Conservation (phyloP, 2,888 invertebrate genomes). For the Dasypogon diadema region DNA sequence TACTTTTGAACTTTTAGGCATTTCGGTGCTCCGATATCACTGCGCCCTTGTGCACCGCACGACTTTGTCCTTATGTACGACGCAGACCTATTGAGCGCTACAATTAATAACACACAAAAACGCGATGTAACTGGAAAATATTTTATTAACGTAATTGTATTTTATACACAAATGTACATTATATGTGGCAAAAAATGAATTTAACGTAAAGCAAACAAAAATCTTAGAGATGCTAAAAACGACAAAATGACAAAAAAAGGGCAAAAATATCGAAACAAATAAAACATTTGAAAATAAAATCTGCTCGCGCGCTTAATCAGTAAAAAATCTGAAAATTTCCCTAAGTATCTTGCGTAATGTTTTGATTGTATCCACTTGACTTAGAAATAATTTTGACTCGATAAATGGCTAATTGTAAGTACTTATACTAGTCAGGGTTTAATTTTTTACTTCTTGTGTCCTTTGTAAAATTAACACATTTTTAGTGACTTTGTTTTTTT, state of each 20-base stretch:
- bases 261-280: too few species aligned
- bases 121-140: constrained; percentile 32
- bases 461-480: constrained; percentile 27
- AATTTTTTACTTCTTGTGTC: constrained; percentile 18
- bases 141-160: constrained; percentile 48
- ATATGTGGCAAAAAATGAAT: constrained; percentile 34
- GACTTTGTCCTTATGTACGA: too few species aligned
- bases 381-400: constrained; percentile 38
- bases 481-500: constrained; percentile 4
- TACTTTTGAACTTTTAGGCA: too few species aligned
- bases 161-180: constrained; percentile 49
- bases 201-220: constrained; percentile 21
- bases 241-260: constrained; percentile 4
- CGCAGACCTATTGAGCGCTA: too few species aligned
- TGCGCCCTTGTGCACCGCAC: too few species aligned
- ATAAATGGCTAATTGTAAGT: constrained; percentile 50
- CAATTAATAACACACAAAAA: too few species aligned
- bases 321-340: constrained; percentile 14
- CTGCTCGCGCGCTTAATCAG: not conserved
- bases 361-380: constrained; percentile 2
- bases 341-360: constrained; percentile 19
- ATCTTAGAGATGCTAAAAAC: not conserved
- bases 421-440: constrained; percentile 48
- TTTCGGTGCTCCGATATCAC: too few species aligned
- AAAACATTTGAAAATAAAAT: constrained; percentile 12